Evolutionary conservation across 2,888 invertebrate genomes (phyloP).

Genomic region (Eurytoma adleriae): DNA sequence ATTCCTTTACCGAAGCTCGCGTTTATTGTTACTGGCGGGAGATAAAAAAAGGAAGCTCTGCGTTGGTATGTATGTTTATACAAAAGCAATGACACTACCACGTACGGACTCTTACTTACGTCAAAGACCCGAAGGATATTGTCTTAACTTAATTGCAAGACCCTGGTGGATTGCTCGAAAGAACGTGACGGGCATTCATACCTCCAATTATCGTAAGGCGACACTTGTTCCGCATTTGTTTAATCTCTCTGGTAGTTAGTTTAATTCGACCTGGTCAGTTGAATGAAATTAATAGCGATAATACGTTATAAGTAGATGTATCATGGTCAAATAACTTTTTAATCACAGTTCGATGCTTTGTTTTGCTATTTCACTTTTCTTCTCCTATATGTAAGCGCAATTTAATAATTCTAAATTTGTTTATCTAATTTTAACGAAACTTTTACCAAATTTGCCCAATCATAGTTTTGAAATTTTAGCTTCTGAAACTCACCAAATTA

Average conservation of each 20-base stretch:
- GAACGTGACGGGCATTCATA: conserved; percentile 54
- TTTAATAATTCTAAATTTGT: too few species aligned
- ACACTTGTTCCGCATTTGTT: conserved; percentile 24
- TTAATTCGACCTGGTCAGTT: conserved; percentile 14
- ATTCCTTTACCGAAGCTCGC: neutral
- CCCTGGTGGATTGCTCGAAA: conserved; percentile 45
- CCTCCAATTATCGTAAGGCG: conserved; percentile 41
- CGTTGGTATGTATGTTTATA: neutral
- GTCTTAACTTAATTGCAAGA: conserved; percentile 55
- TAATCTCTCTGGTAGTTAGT: conserved; percentile 3
- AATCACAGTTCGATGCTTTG: too few species aligned
- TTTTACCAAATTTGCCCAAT: too few species aligned
- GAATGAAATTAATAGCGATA: conserved; percentile 30
- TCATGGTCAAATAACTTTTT: too few species aligned
- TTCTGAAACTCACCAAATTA: too few species aligned
- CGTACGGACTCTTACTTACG: conserved; percentile 44
- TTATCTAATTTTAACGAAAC: too few species aligned
- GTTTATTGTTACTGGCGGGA: neutral
- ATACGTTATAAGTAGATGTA: neutral
- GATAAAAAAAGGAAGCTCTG: neutral
- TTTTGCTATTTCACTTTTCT: too few species aligned
- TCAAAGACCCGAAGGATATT: conserved; percentile 46
- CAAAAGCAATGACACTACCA: neutral
- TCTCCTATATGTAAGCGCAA: too few species aligned
- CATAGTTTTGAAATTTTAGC: too few species aligned